A percentile compares a stretch with the other conserved stretches of the same genome.
These are phyloP conservation scores for Passerina amoena DNA, from an alignment of 2,113 vertebrate species.

Conservation along the genomic window DNA sequence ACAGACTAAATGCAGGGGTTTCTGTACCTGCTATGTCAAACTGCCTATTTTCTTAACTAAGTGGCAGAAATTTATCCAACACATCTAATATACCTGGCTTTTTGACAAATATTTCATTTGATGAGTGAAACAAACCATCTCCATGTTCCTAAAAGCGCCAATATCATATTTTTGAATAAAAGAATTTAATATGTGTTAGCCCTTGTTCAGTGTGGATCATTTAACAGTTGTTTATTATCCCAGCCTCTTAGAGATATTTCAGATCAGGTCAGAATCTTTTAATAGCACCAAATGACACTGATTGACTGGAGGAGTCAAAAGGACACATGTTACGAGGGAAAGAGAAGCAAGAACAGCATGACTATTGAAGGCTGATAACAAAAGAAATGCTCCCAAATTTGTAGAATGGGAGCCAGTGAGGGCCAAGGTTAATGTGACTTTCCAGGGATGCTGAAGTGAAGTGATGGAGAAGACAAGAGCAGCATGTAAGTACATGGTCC, in stretches of 20 bases:
- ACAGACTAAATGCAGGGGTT: background rate
- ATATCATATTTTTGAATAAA: background rate
- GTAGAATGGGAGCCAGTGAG: background rate
- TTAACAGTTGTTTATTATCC: background rate
- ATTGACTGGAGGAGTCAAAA: background rate
- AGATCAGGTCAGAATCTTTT: background rate
- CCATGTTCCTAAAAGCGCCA: background rate
- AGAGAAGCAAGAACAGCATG: background rate
- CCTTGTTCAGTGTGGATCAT: background rate
- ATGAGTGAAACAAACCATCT: background rate
- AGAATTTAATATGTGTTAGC: background rate
- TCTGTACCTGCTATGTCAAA: background rate
- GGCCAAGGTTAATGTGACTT: background rate
- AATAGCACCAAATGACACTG: background rate
- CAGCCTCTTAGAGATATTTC: background rate
- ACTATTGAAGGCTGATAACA: background rate
- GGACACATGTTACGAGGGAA: background rate
- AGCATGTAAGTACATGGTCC: fast-evolving
- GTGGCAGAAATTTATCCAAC: background rate
- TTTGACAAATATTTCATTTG: background rate
- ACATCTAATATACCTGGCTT: background rate
- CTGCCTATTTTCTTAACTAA: background rate
- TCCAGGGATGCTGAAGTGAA: background rate
- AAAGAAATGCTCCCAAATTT: background rate
- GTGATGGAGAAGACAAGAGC: background rate